A percentile compares a stretch with the other conserved stretches of the same genome.
These are phyloP conservation scores for Pipistrellus nathusii DNA, from an alignment of 2,797 vertebrate species.

Conservation along the genomic window DNA sequence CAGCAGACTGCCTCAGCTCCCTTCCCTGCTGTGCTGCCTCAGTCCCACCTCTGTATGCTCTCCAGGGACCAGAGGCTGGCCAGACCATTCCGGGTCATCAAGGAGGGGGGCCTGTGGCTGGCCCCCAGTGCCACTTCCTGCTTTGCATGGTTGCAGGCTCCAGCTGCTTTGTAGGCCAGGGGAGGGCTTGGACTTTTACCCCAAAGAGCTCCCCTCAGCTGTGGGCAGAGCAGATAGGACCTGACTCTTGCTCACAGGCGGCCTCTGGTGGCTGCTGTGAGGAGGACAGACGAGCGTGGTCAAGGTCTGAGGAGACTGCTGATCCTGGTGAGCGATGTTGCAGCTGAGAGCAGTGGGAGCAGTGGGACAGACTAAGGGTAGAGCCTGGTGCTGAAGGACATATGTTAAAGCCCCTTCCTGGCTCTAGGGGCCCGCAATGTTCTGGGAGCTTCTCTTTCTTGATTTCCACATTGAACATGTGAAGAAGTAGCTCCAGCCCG, in stretches of 20 bases:
- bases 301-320: background rate
- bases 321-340: background rate
- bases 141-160: background rate
- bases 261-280: background rate
- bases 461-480: background rate
- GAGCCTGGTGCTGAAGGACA: background rate
- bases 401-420: background rate
- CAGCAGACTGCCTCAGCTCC: background rate
- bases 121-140: background rate
- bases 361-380: background rate
- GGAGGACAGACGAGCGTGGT: background rate
- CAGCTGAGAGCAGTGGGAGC: background rate
- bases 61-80: background rate
- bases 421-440: background rate
- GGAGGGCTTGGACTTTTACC: background rate
- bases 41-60: background rate
- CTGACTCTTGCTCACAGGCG: accelerated
- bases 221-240: no score
- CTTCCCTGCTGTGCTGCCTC: background rate
- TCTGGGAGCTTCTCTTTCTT: background rate
- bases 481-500: background rate
- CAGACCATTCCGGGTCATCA: accelerated
- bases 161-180: background rate
- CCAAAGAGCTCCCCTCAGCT: background rate
- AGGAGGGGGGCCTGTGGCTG: background rate